Conservation (phyloP, 1,140 invertebrate species). For the Liolophura sinensis region DNA sequence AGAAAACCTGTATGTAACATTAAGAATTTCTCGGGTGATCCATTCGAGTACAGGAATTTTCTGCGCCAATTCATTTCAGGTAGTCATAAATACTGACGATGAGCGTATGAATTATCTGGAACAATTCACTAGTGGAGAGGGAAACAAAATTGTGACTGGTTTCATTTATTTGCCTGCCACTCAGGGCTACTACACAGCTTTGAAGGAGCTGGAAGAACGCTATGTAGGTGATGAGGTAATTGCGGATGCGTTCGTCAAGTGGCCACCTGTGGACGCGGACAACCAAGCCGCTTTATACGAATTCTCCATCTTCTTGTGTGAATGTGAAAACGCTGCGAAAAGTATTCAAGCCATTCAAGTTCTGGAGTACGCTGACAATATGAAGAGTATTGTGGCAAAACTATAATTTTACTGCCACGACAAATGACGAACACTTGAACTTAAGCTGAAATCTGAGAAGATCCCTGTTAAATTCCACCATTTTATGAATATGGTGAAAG, state of each 20-base stretch:
- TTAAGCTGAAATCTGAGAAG: not conserved
- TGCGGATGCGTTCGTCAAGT: conserved; percentile 1
- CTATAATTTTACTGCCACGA: conserved; percentile 3
- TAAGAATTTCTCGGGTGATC: too few species aligned
- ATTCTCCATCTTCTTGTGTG: conserved; percentile 4
- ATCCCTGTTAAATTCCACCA: conserved; percentile 2
- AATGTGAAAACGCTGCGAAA: conserved; percentile 1
- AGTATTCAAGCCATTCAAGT: not conserved
- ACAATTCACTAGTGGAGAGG: too few species aligned
- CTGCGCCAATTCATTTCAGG: too few species aligned
- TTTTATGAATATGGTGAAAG: conserved; percentile 5
- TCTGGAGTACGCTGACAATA: conserved; percentile 1
- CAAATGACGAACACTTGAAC: not conserved
- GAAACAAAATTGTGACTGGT: too few species aligned
- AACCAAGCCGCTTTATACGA: not conserved
- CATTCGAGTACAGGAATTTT: too few species aligned
- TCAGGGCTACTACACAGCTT: too few species aligned
- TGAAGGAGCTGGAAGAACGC: too few species aligned
- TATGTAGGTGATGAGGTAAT: not conserved
- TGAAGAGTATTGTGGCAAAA: not conserved
- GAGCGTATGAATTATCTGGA: too few species aligned
- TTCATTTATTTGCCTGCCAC: too few species aligned
- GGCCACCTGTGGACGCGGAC: conserved; percentile 4
- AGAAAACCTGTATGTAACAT: too few species aligned
- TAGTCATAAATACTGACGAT: too few species aligned